Conservation (phyloP, 2,113 vertebrate species). For the Ranitomeya imitator region DNA sequence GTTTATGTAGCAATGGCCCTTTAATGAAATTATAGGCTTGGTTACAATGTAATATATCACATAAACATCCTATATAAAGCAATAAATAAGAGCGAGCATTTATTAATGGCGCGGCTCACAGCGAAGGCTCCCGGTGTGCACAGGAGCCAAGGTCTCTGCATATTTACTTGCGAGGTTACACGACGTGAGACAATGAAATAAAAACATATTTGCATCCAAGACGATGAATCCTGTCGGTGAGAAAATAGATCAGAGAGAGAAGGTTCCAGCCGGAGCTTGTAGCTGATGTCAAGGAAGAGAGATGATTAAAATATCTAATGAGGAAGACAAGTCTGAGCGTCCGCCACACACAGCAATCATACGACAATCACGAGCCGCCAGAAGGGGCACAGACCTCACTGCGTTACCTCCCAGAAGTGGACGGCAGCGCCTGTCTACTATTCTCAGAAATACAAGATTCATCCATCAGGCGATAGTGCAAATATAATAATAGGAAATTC, state of each 20-base stretch:
- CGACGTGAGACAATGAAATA: neutral
- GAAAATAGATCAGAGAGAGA: slow-evolving; percentile 12
- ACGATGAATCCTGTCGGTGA: slow-evolving; percentile 15
- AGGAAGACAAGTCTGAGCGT: neutral
- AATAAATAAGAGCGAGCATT: neutral
- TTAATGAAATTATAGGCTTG: neutral
- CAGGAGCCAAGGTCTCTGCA: neutral
- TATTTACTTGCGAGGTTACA: neutral
- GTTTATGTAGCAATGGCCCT: neutral
- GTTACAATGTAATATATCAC: neutral
- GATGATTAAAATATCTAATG: slow-evolving; percentile 38
- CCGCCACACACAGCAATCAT: neutral
- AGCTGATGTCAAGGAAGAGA: slow-evolving; percentile 5
- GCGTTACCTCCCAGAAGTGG: neutral
- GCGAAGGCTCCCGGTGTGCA: neutral
- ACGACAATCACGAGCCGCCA: neutral
- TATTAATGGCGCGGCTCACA: neutral
- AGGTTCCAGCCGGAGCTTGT: neutral
- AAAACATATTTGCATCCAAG: slow-evolving; percentile 30
- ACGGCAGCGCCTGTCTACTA: too few species aligned
- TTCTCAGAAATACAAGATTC: too few species aligned
- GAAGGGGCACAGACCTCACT: neutral
- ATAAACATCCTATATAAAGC: neutral
- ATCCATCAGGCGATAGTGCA: too few species aligned
- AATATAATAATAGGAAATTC: too few species aligned